These are phyloP conservation scores for Montipora cactus DNA, from an alignment of 64 coral and sea anemone species.

Conservation along the genomic window DNA sequence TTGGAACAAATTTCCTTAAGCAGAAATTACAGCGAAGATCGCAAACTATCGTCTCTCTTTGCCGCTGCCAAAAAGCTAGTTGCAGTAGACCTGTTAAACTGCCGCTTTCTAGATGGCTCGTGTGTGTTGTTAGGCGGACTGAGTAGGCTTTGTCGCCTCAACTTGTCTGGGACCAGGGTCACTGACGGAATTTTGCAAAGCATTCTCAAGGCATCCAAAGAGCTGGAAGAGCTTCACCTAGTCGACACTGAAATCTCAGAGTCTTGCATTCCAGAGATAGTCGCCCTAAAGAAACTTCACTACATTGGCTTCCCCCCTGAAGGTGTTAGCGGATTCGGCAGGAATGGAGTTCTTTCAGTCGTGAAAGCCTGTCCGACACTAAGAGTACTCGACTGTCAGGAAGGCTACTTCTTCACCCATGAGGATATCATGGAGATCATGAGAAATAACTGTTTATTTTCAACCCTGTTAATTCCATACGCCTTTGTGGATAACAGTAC, in stretches of 20 bases:
- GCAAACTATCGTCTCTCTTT: background rate
- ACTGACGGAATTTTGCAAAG: background rate
- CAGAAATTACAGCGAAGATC: background rate
- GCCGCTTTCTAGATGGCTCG: background rate
- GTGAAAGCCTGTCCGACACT: no score
- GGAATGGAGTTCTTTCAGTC: no score
- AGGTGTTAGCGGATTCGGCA: no score
- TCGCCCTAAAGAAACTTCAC: slow-evolving; percentile 5
- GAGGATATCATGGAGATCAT: background rate
- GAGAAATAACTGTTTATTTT: slow-evolving; percentile 2
- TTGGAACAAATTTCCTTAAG: background rate
- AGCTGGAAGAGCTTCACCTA: slow-evolving; percentile 3
- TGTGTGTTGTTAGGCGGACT: background rate
- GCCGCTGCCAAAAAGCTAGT: background rate
- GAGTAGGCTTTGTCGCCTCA: background rate
- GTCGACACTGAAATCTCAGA: background rate
- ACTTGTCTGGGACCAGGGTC: background rate
- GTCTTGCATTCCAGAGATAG: slow-evolving; percentile 17
- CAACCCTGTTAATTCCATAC: background rate
- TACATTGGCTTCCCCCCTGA: no score
- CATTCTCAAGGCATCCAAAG: background rate
- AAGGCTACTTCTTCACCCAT: background rate
- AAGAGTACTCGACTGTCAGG: background rate
- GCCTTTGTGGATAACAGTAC: slow-evolving; percentile 20
- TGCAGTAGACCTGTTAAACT: background rate